Evolutionary conservation across 2,113 vertebrate genomes (phyloP).

Genomic region (Calidris pygmaea): DNA sequence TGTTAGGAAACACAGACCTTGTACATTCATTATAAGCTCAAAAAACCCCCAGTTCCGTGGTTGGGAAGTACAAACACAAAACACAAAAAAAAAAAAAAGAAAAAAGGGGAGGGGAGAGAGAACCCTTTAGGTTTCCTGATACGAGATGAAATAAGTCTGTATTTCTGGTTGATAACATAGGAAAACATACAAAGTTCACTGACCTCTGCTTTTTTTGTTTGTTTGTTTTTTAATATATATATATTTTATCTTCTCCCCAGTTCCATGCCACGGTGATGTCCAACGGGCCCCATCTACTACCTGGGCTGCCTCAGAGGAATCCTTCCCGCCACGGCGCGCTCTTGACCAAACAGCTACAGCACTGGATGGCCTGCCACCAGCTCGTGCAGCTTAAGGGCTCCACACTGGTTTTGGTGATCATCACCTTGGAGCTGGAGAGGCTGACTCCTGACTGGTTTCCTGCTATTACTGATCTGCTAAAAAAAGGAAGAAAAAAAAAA

Average conservation of each 20-base stretch:
- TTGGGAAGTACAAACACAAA: conserved; percentile 61
- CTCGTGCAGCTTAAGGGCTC: conserved; percentile 96
- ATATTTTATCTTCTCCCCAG: conserved; percentile 70
- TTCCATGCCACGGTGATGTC: conserved; percentile 84
- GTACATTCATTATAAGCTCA: conserved; percentile 67
- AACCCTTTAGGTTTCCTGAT: conserved; percentile 44
- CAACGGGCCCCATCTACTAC: conserved; percentile 77
- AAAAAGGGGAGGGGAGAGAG: background rate
- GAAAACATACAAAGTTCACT: conserved; percentile 69
- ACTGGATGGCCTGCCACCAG: conserved; percentile 99
- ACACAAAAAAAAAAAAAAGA: background rate
- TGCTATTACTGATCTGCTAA: conserved; percentile 88
- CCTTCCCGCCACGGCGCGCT: conserved; percentile 87
- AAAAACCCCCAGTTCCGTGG: background rate
- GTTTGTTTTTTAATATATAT: background rate
- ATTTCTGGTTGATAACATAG: conserved; percentile 57
- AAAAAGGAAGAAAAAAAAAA: conserved; percentile 76
- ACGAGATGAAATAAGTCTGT: conserved; percentile 55
- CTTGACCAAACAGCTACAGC: conserved; percentile 96
- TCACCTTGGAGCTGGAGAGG: conserved; percentile 94
- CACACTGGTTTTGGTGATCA: conserved; percentile 96
- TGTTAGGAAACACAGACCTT: conserved; percentile 48
- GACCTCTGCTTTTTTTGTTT: conserved; percentile 47
- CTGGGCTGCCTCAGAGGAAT: conserved; percentile 85
- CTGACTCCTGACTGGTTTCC: conserved; percentile 85